Base-by-base conservation (phyloP, 2,797 vertebrate species). In the Momotus momota region DNA sequence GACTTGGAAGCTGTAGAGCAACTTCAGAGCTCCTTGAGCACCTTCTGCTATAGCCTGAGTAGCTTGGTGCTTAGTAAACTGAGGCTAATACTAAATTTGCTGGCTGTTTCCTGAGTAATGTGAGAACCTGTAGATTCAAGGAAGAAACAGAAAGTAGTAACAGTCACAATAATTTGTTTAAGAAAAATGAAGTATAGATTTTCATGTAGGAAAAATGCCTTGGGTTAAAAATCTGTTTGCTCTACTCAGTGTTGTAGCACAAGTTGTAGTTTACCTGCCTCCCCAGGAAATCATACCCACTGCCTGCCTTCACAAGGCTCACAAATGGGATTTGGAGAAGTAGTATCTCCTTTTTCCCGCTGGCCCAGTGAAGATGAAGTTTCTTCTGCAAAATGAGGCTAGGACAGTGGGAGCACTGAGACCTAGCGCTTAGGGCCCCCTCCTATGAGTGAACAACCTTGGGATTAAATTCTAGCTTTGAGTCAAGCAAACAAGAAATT, bases 201-300 rank as follows among this genome's bases (percentile, higher is more conserved):
- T 89, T 2, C 5, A 23, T 21, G 18, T 65, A 35, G n/a, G 54
- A 69, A 81, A 46, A 70, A 23, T 33, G 8, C 26, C 52, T 58
- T 65, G 48, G 29, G 65, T 86, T 82, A 18, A 85, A 82, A 67
- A 35, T 55, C 43, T 61, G 1, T 14, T 60, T 29, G 41, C 9
- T 72, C 23, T 70, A 18, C 48, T 86, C 41, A 5, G 19, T 23
- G 23, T 64, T 64, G 48, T 60, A 74, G 49, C 40, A 33, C 9
- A 27, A 40, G 21, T 21, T 77, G 25, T 35, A 71, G 48, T 40
- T 26, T 75, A 26, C 25, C 31, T 66, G 1, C 41, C 25, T 67
- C n/a, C 25, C n/a, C 1, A 0, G 35, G 72, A 73, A 67, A 51
- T 57, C 54, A 8, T 29, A n/a, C 27, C n/a, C 2, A 0, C 49